A percentile compares a stretch with the other conserved stretches of the same genome.
Conservation (phyloP, 2,797 vertebrate genomes). For the Scolopax rusticola region DNA sequence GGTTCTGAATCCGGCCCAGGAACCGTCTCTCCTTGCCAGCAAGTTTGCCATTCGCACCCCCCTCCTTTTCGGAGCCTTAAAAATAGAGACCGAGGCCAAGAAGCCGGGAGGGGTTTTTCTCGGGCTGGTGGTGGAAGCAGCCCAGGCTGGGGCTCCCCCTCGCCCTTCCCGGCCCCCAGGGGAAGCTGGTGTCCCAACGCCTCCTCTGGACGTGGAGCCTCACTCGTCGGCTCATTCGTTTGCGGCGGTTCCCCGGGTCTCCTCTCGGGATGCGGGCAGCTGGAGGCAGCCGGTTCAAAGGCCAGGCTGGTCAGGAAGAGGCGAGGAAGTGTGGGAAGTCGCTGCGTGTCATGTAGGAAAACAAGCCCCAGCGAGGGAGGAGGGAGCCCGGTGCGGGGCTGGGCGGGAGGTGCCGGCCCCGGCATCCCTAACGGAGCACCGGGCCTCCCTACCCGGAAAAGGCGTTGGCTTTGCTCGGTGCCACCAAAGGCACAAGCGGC, state of each 20-base stretch:
- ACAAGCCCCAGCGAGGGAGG: not conserved
- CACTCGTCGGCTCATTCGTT: not conserved
- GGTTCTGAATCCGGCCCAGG: not conserved
- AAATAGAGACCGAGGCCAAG: slow-evolving; percentile 15
- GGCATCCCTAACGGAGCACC: accelerated
- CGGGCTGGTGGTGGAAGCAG: not conserved
- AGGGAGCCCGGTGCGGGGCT: not conserved
- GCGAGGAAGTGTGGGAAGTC: slow-evolving; percentile 39
- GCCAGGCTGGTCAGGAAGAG: slow-evolving; percentile 52
- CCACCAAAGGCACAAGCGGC: not conserved
- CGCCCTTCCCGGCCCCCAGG: not conserved
- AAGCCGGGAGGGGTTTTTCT: not conserved
- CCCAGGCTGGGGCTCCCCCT: not conserved
- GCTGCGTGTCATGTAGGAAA: slow-evolving; percentile 35
- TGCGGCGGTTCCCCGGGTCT: not conserved
- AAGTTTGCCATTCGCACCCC: not conserved
- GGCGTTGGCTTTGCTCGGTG: accelerated
- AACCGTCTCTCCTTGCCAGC: not conserved
- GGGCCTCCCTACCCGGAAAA: not conserved
- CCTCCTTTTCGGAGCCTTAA: slow-evolving; percentile 12
- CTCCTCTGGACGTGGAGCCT: slow-evolving; percentile 18
- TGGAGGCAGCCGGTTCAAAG: slow-evolving; percentile 45
- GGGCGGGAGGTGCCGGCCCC: not conserved
- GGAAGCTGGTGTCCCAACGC: not conserved
- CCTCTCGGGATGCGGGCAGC: slow-evolving; percentile 3